Base-by-base conservation (phyloP, 2,797 vertebrate genomes). In the Rallus crepitans region DNA sequence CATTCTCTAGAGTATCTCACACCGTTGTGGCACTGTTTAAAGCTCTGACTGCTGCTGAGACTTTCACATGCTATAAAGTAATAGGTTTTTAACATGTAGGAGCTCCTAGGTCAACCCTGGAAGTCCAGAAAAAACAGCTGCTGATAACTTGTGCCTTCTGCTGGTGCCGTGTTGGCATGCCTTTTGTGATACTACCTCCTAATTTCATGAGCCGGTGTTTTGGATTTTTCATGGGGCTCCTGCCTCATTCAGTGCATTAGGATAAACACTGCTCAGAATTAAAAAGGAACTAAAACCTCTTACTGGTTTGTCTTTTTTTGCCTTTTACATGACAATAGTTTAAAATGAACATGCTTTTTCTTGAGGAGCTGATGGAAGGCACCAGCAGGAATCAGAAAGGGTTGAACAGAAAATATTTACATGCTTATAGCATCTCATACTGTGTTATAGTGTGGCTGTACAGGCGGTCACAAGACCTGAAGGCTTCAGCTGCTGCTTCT, bases 301-400 rank as follows among this genome's bases (percentile, higher is more conserved):
- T 28, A 11, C 24, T 64, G 2, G 18, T 45, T 45, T 45, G 18
- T 45, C 42, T 45, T 45, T 19, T 92, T 91, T 76, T 11, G 13
- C 9, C 35, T 53, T 65, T 87, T 61, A 35, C 37, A 9, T 60
- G 20, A 25, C 25, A 45, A 4, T 56, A 39, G 80, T 90, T 77
- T 80, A 50, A 66, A 59, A 72, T 42, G 11, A 63, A 50, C 4
- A 8, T 23, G 11, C 19, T 80, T 87, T 78, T 75, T 56, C 35
- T 53, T 33, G n/a, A 50, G 40, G 19, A 81, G 19, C 19, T 25
- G 70, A 25, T 35, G 30, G 40, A 52, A 63, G 16, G 12, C 21
- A 63, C 4, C 1, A 39, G 10, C 28, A 47, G 11, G 39, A 25
- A 79, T 79, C 7, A 30, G 19, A 71, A 53, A 0, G 2, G 30